These are phyloP conservation scores for Sebastes schlegelii DNA, from an alignment of 2,113 vertebrate genomes.

Conservation along the genomic window DNA sequence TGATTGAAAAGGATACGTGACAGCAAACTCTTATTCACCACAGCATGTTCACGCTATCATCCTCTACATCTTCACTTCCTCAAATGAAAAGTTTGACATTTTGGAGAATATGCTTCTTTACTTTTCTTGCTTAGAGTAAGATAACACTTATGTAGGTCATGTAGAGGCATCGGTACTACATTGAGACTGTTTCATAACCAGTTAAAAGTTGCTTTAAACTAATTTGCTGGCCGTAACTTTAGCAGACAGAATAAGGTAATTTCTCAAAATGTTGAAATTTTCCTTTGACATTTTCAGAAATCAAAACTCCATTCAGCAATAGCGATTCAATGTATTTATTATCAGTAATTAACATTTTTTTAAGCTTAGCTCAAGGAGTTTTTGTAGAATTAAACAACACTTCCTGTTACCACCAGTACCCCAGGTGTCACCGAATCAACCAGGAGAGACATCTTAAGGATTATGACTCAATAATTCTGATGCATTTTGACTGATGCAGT, in stretches of 20 bases:
- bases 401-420: too few relatives aligned
- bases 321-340: background rate
- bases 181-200: background rate
- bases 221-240: background rate
- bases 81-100: background rate
- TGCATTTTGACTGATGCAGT: too few relatives aligned
- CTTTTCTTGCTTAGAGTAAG: background rate
- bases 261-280: background rate
- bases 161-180: background rate
- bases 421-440: too few relatives aligned
- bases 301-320: background rate
- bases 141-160: background rate
- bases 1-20: constrained; percentile 36
- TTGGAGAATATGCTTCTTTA: background rate
- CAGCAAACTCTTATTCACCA: background rate
- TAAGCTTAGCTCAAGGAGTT: too few relatives aligned
- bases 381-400: too few relatives aligned
- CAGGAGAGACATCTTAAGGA: too few relatives aligned
- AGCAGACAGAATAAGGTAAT: background rate
- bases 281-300: background rate
- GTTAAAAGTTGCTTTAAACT: background rate
- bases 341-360: background rate
- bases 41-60: background rate
- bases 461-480: too few relatives aligned
- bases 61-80: background rate